Evolutionary conservation across 2,113 vertebrate genomes (phyloP).

Genomic region (Chamaea fasciata): DNA sequence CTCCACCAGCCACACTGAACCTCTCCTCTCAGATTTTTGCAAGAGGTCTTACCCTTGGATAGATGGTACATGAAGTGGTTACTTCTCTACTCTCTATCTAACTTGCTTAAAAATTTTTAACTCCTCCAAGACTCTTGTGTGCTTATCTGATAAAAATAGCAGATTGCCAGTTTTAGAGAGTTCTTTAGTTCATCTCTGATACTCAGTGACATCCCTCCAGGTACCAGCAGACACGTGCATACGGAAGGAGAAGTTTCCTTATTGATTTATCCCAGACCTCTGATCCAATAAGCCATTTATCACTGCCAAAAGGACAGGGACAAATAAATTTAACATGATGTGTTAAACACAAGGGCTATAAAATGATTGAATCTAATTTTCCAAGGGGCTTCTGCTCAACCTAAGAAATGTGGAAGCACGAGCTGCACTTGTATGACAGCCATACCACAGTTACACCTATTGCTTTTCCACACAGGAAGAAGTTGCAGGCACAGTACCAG

Average conservation of each 20-base stretch:
- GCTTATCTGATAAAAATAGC: not conserved
- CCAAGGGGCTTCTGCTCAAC: not conserved
- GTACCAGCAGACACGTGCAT: not conserved
- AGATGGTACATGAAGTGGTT: not conserved
- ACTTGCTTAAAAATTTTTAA: not conserved
- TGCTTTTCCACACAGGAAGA: not conserved
- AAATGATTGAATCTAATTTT: not conserved
- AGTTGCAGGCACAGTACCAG: not conserved
- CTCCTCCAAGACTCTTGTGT: not conserved
- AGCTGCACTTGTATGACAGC: not conserved
- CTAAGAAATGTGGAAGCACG: rapidly evolving
- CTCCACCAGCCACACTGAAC: not conserved
- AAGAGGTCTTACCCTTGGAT: not conserved
- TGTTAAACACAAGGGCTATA: not conserved
- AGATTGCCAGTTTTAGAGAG: not conserved
- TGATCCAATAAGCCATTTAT: conserved; percentile 5
- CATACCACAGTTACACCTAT: not conserved
- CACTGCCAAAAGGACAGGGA: not conserved
- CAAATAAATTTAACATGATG: not conserved
- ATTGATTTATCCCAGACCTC: not conserved
- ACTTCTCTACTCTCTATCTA: not conserved
- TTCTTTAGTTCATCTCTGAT: not conserved
- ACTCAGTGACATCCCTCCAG: not conserved
- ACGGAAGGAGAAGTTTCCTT: not conserved
- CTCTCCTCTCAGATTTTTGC: not conserved